Conservation (phyloP, 2,113 vertebrate species). For the Perognathus longimembris region DNA sequence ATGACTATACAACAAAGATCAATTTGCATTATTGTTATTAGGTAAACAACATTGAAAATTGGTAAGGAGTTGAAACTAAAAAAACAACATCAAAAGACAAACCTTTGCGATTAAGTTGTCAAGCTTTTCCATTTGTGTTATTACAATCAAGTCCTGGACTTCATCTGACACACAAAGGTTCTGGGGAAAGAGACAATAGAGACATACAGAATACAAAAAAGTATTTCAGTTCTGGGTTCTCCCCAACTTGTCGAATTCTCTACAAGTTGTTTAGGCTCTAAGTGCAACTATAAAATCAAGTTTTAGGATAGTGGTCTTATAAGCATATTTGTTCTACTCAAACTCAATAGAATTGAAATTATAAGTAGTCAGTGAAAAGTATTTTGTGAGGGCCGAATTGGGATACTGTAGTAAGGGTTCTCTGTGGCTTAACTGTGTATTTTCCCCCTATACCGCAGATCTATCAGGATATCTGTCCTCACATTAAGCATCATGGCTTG, state of each 20-base stretch:
- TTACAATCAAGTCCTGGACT: neutral
- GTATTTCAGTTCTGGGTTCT: neutral
- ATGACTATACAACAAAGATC: neutral
- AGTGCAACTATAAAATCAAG: too few species aligned
- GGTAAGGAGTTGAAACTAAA: neutral
- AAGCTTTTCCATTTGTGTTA: neutral
- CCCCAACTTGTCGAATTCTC: neutral
- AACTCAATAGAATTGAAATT: neutral
- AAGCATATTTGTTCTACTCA: neutral
- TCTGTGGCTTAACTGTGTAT: neutral
- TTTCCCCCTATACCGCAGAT: neutral
- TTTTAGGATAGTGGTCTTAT: neutral
- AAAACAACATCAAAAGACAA: neutral
- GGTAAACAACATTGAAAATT: neutral
- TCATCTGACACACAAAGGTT: neutral
- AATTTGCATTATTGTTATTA: neutral
- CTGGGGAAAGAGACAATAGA: neutral
- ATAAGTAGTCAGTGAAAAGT: neutral
- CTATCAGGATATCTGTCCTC: neutral
- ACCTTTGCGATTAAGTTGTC: neutral
- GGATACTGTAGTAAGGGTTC: neutral
- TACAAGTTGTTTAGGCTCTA: neutral
- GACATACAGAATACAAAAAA: neutral
- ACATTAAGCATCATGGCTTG: neutral
- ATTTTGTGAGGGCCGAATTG: neutral